These are phyloP conservation scores for Sturnira hondurensis DNA, from an alignment of 2,113 vertebrate genomes.

Conservation along the genomic window DNA sequence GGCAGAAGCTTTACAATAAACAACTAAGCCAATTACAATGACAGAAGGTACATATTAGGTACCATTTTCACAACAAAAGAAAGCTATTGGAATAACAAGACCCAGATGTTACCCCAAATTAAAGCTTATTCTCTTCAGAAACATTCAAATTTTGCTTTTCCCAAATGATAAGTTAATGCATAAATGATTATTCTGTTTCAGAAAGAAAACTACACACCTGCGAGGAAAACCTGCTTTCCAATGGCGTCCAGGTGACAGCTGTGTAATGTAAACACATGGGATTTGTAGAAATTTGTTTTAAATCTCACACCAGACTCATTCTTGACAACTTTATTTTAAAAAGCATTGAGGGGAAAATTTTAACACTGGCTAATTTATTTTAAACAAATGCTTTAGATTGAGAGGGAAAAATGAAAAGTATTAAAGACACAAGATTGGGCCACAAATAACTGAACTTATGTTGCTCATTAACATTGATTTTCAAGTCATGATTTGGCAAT, in stretches of 20 bases:
- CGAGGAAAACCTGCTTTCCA: constrained; percentile 71
- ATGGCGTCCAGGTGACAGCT: constrained; percentile 65
- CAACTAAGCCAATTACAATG: constrained; percentile 67
- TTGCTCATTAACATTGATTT: background rate
- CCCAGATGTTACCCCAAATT: constrained; percentile 76
- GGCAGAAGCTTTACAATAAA: constrained; percentile 60
- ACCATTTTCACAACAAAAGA: constrained; percentile 61
- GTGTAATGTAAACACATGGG: constrained; percentile 50
- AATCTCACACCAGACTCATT: constrained; percentile 35
- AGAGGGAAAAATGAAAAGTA: background rate
- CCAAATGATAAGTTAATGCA: constrained; percentile 67
- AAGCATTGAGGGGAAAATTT: constrained; percentile 31
- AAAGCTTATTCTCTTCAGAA: constrained; percentile 65
- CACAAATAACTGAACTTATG: background rate
- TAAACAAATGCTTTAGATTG: background rate
- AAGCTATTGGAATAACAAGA: constrained; percentile 76
- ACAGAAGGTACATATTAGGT: constrained; percentile 75
- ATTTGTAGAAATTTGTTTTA: constrained; percentile 60
- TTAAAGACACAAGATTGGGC: background rate
- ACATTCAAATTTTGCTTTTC: constrained; percentile 62
- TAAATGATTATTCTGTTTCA: constrained; percentile 60
- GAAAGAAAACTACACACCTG: constrained; percentile 69
- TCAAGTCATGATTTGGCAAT: background rate
- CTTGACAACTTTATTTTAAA: constrained; percentile 40
- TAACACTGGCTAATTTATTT: constrained; percentile 57